Percentiles rank a stretch among this genome's conserved stretches.
These are phyloP conservation scores for Meandrina meandrites DNA, from an alignment of 92 coral and sea anemone species.

Conservation along the genomic window DNA sequence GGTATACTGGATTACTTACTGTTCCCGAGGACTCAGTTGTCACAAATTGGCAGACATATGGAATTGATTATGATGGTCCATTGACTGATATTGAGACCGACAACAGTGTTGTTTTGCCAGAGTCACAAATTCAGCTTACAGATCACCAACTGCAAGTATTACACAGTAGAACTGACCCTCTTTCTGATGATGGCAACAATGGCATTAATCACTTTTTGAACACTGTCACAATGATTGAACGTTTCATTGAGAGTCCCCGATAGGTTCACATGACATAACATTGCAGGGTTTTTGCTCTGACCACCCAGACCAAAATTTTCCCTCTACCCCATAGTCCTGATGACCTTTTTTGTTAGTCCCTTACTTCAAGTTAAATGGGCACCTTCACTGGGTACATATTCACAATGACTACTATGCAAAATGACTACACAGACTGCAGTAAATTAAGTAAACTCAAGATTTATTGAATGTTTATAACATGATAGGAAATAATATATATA, in stretches of 20 bases:
- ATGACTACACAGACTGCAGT: conserved; percentile 7
- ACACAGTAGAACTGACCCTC: conserved; percentile 45
- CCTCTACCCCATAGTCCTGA: too few relatives aligned
- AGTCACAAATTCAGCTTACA: conserved; percentile 48
- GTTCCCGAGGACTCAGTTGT: conserved; percentile 37
- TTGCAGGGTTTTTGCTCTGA: not conserved
- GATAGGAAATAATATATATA: not conserved
- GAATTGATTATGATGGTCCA: conserved; percentile 61
- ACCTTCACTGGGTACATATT: too few relatives aligned
- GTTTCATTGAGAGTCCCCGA: conserved; percentile 24
- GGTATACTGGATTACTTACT: conserved; percentile 49
- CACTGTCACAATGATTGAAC: conserved; percentile 38
- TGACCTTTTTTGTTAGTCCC: not conserved
- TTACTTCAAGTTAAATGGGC: not conserved
- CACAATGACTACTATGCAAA: not conserved
- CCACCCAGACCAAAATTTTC: not conserved
- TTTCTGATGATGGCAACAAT: conserved; percentile 68
- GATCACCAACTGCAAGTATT: conserved; percentile 56
- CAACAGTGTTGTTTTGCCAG: conserved; percentile 68
- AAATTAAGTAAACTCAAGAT: conserved; percentile 9
- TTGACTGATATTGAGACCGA: conserved; percentile 41
- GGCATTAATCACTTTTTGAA: conserved; percentile 53
- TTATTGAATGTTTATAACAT: not conserved
- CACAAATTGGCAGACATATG: conserved; percentile 52
- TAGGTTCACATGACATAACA: not conserved